Conservation (phyloP, 2,888 invertebrate species). For the Acanthosoma haemorrhoidale region DNA sequence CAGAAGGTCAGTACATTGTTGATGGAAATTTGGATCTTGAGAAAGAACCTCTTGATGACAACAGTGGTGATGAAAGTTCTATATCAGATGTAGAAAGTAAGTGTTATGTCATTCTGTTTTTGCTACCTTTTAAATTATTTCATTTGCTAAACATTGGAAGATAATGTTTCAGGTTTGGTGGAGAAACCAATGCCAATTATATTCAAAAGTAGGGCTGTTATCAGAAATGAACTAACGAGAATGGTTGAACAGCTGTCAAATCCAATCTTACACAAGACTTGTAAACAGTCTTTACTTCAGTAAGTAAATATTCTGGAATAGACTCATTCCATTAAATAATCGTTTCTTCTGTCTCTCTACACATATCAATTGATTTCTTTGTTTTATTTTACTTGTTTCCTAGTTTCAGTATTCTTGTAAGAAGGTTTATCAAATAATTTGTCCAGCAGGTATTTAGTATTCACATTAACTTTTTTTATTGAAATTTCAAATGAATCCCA, state of each 20-base stretch:
- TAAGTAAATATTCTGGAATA: slow-evolving; percentile 45
- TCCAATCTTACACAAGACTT: slow-evolving; percentile 71
- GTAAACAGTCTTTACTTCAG: slow-evolving; percentile 71
- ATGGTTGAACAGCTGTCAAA: slow-evolving; percentile 71
- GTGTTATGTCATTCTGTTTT: slow-evolving; percentile 7
- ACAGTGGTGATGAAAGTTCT: slow-evolving; percentile 41
- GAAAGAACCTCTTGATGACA: slow-evolving; percentile 41
- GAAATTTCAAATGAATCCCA: no score
- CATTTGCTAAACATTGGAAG: neutral
- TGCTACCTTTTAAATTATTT: neutral
- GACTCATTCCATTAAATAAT: no score
- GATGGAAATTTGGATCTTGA: slow-evolving; percentile 40
- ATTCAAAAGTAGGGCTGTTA: slow-evolving; percentile 43
- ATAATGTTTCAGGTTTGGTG: slow-evolving; percentile 38
- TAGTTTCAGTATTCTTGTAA: no score
- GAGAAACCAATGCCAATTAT: slow-evolving; percentile 40
- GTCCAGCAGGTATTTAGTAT: no score
- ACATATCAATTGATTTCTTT: no score
- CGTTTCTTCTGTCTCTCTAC: no score
- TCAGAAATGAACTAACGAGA: slow-evolving; percentile 59
- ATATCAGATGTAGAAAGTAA: slow-evolving; percentile 40
- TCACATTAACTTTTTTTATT: no score
- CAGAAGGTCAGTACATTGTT: slow-evolving; percentile 41
- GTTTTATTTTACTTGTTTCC: no score
- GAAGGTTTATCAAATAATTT: no score